Base-by-base conservation (phyloP, 2,888 invertebrate genomes). In the Drosophila mimetica region DNA sequence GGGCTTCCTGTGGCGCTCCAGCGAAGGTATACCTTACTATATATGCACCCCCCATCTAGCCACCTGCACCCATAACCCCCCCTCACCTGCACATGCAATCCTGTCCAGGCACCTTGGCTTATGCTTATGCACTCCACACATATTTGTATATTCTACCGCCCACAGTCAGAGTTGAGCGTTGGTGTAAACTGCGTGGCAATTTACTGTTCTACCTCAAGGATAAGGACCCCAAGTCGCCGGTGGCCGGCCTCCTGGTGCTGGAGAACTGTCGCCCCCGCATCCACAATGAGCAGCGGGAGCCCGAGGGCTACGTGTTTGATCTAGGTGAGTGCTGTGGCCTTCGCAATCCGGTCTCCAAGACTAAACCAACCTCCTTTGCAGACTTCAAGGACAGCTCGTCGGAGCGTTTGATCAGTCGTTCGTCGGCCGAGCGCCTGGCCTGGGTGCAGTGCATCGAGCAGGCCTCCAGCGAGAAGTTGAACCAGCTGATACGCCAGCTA, bases 121-220 rank as follows among this genome's bases (percentile, higher is more conserved):
- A 22, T 59, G 18, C 32, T 41, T 39, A 22, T 59, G 30, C 50
- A 51, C 44, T 44, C 47, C 13, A 36, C 37, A 60, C 11, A 30
- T 11, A 9, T n/a, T n/a, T 30, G 30, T 30, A 30, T 30, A 30
- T 52, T 32, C 14, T 51, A 30, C 51, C 16, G 34, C 28, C 58
- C 52, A 44, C 47, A 96, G 96, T 95, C 79, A 95, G 94, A 90
- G 93, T 94, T 82, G 96, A 96, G 91, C 93, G 96, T 89, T 98
- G 97, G 96, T 98, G 97, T 92, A 94, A 97, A 74, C 93, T 99
- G 37, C 94, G 97, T 81, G 98, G 98, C 66, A 99, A 98, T 92
- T 93, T 98, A 14, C 93, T 99, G 65, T 98, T 98, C 92, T 98
- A 98, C 92, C 95, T 98, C 90, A 97, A 97, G 92, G 96, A 96